Evolutionary conservation across 2,888 invertebrate genomes (phyloP).

Genomic region (Acronicta leporina): DNA sequence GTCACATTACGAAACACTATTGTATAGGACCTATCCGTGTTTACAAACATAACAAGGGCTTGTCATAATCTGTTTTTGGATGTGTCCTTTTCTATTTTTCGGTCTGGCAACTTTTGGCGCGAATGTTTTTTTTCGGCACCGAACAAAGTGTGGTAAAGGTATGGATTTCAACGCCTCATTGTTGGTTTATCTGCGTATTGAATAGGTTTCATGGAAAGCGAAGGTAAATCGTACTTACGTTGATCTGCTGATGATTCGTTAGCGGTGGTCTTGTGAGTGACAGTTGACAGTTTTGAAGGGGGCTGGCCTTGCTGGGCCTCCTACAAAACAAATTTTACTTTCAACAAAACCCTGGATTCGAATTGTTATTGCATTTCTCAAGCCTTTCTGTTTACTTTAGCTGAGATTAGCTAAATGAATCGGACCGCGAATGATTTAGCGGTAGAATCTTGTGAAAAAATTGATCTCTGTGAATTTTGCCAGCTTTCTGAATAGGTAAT

Average conservation of each 20-base stretch:
- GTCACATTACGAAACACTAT: conserved; percentile 83
- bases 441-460: background rate
- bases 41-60: conserved; percentile 89
- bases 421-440: conserved; percentile 47
- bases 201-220: conserved; percentile 82
- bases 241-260: conserved; percentile 74
- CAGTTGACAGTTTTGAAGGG: conserved; percentile 78
- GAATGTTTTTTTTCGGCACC: conserved; percentile 75
- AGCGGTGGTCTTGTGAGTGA: conserved; percentile 80
- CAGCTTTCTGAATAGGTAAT: background rate
- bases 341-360: conserved; percentile 60
- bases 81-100: conserved; percentile 82
- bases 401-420: conserved; percentile 26
- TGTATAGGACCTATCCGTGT: conserved; percentile 77
- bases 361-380: conserved; percentile 48
- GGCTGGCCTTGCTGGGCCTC: conserved; percentile 60
- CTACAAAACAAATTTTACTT: conserved; percentile 79
- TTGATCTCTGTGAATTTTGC: background rate
- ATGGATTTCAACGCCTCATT: conserved; percentile 87
- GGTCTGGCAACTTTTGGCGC: conserved; percentile 80
- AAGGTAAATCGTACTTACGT: conserved; percentile 75
- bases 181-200: conserved; percentile 80
- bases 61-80: conserved; percentile 88
- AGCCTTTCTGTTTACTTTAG: conserved; percentile 39
- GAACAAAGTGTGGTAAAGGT: conserved; percentile 68